Base-by-base conservation (phyloP, 2,888 invertebrate genomes). In the Cerastoderma edule region DNA sequence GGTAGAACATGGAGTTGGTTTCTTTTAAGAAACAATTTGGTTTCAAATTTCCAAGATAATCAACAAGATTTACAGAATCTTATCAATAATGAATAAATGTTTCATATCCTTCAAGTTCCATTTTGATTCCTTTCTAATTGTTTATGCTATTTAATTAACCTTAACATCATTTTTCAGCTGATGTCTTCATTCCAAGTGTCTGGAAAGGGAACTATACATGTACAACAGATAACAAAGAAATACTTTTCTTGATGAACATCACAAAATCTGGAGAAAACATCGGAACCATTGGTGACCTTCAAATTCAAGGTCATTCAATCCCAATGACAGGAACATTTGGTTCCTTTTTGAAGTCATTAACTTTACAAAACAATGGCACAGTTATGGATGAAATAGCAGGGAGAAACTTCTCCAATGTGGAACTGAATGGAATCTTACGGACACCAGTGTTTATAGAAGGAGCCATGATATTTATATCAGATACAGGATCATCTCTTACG, bases 141-240 rank as follows among this genome's bases (percentile, higher is more conserved):
- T n/a, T n/a, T n/a, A n/a, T n/a, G n/a, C n/a, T n/a, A n/a, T n/a
- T n/a, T n/a, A n/a, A n/a, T n/a, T n/a, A n/a, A n/a, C n/a, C n/a
- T n/a, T n/a, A n/a, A n/a, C n/a, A n/a, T n/a, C n/a, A n/a, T n/a
- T n/a, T n/a, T n/a, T n/a, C n/a, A n/a, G n/a, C n/a, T n/a, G n/a
- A n/a, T n/a, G n/a, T n/a, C n/a, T n/a, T n/a, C n/a, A n/a, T 80
- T 30, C 75, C 77, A 0, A 77, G 77, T 74, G 75, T 71, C 27
- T 80, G 80, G 80, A 75, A 46, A 22, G 80, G 80, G 0, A 77
- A 72, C 57, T 80, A 75, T 67, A 73, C 76, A 0, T 80, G 80
- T 33, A 28, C 24, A 2, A 64, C 67, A 24, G 66, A 77, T 27
- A 56, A 50, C 33, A 54, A 53, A 3, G 54, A 72, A 22, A 54